These are phyloP conservation scores for Syngnathus typhle DNA, from an alignment of 2,113 vertebrate genomes.

Conservation along the genomic window DNA sequence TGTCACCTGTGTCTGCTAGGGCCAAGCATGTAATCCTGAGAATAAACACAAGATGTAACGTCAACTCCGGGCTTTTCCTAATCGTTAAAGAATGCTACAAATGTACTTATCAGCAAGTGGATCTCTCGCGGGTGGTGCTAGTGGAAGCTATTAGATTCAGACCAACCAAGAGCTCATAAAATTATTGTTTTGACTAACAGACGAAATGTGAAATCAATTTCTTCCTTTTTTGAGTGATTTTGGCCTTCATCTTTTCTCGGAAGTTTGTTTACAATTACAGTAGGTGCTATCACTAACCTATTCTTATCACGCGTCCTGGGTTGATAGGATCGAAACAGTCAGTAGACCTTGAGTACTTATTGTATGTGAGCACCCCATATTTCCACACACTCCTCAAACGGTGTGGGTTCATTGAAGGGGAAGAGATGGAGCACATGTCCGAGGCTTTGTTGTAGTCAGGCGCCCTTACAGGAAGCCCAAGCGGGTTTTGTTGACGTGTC, in stretches of 20 bases:
- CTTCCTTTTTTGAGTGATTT: not conserved
- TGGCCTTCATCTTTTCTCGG: not conserved
- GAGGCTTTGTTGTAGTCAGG: constrained; percentile 74
- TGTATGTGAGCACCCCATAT: constrained; percentile 16
- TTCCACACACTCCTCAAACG: constrained; percentile 29
- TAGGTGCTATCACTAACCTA: too few species aligned
- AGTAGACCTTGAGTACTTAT: not conserved
- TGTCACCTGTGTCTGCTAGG: constrained; percentile 55
- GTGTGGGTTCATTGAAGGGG: constrained; percentile 47
- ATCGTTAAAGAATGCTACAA: constrained; percentile 22
- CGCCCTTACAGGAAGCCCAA: constrained; percentile 71
- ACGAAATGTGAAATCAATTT: not conserved
- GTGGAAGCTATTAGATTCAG: not conserved
- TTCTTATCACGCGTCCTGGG: not conserved
- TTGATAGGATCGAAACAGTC: not conserved
- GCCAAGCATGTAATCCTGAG: constrained; percentile 31
- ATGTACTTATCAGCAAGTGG: constrained; percentile 29
- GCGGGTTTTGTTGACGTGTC: constrained; percentile 83
- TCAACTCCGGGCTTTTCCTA: constrained; percentile 30
- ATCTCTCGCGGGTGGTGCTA: not conserved
- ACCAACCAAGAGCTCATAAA: not conserved
- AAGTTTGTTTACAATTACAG: too few species aligned
- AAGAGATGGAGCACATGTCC: constrained; percentile 77
- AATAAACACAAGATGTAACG: constrained; percentile 53
- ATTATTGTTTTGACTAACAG: not conserved